Percentiles rank a stretch among this genome's conserved stretches.
phyloP scores from a whole-genome alignment of 2,113 vertebrate genomes.

The Gobius niger region DNA sequence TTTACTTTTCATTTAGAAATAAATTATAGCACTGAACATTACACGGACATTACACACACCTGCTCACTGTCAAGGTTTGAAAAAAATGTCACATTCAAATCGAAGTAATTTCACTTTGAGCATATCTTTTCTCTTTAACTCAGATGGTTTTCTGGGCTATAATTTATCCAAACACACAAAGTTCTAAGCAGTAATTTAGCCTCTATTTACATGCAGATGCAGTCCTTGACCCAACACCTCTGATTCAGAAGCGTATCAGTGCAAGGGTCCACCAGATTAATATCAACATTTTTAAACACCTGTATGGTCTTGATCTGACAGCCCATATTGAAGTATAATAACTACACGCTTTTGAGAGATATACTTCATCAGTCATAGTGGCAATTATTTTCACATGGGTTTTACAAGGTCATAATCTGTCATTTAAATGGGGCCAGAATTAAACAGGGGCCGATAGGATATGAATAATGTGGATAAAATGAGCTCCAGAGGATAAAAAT shows the following conservation, averaged over 20 bases:
- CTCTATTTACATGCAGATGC: background rate
- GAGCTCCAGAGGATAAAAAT: background rate
- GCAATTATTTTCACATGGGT: constrained; percentile 27
- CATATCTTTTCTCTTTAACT: background rate
- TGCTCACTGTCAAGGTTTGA: too few relatives aligned
- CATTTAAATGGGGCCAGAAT: constrained; percentile 19
- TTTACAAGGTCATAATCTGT: constrained; percentile 36
- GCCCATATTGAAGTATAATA: constrained; percentile 15
- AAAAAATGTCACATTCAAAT: background rate
- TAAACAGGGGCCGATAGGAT: constrained; percentile 2
- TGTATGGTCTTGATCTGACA: constrained; percentile 11
- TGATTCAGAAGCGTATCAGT: background rate
- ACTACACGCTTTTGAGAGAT: constrained; percentile 15
- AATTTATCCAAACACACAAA: constrained; percentile 1
- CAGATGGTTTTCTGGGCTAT: background rate
- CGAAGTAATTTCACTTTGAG: background rate
- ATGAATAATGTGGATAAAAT: constrained; percentile 3
- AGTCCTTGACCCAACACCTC: background rate
- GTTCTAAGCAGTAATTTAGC: constrained; percentile 9
- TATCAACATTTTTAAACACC: constrained; percentile 11
- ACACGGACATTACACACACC: too few relatives aligned
- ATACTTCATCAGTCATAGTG: constrained; percentile 21
- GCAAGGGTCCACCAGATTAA: constrained; percentile 2
- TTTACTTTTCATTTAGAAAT: too few relatives aligned
- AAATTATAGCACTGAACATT: background rate